Base-by-base conservation (phyloP, 2,888 invertebrate species). In the Tetropium fuscum region DNA sequence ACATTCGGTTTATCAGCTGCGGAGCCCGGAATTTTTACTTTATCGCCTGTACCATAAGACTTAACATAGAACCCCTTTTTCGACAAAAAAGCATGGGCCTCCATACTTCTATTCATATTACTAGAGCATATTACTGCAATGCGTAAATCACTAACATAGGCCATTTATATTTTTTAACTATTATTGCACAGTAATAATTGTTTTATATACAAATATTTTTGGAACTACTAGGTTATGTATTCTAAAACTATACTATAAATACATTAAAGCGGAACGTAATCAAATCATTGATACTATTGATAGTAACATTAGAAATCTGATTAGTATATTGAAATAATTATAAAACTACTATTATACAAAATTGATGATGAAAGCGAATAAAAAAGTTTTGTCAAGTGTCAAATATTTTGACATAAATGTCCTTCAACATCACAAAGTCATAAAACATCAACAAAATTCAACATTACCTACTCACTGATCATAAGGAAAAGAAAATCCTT, bases 51-150 rank as follows among this genome's bases (percentile, higher is more conserved):
- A 10, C 96, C 96, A 83, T 91, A 98, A 0, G 97, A 98, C 78
- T 93, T 90, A 0, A 99, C 98, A 78, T 90, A 90, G 79, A 95
- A 98, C 8, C 98, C 98, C 77, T 97, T 97, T 84, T 99, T 99
- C 54, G 95, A 93, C 44, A 99, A 84, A 82, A 97, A 97, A 58
- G 94, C 94, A 84, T 99, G 99, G 10, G 98, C 98, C 84, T 99
- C 99, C 99, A 99, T 99, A 75, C 97, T 98, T 58, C 99, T 87
- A 80, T 99, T 99, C 96, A 99, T 99, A 81, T 99, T 99, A 77
- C 97, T 98, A 5, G 98, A 98, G 84, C 99, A 99, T 70, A 97
- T 94, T 53, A 99, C 97, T 16, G 98, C 98, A 74, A 98, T 88
- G 75, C 88, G 90, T 72, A 94, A 81, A 74, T 88, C 83, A 70